A percentile compares a stretch with the other conserved stretches of the same genome.
These are phyloP conservation scores for Cryptosula pallasiana DNA, from an alignment of 2,888 invertebrate species.

Conservation along the genomic window DNA sequence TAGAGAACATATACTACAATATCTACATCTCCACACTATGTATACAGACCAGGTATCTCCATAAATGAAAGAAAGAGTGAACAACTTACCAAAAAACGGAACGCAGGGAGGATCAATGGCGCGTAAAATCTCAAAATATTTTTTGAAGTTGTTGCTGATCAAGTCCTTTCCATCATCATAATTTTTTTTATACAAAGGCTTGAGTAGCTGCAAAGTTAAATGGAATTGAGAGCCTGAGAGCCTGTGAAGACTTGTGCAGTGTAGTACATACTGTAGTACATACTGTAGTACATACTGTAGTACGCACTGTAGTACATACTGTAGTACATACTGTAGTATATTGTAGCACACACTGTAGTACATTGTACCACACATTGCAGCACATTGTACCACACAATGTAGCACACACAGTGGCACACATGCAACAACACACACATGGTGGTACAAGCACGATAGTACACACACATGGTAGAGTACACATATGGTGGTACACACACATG, in stretches of 20 bases:
- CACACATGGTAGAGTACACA: too few species aligned
- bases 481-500: too few species aligned
- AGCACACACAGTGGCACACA: too few species aligned
- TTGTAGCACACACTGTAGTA: neutral
- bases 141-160: constrained; percentile 80
- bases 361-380: too few species aligned
- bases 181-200: constrained; percentile 57
- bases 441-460: too few species aligned
- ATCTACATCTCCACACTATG: too few species aligned
- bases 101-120: constrained; percentile 98
- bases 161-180: constrained; percentile 83
- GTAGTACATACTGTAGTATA: neutral
- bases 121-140: constrained; percentile 87
- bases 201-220: constrained; percentile 5
- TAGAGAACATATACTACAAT: too few species aligned
- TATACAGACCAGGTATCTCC: too few species aligned
- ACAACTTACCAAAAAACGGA: constrained; percentile 75
- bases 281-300: too few species aligned
- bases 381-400: too few species aligned
- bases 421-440: too few species aligned
- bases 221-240: neutral
- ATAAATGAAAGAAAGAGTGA: constrained; percentile 1
- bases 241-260: neutral
- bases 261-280: neutral
- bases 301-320: too few species aligned